Percentiles rank a stretch among this genome's conserved stretches.
phyloP scores from a whole-genome alignment of 2,888 invertebrate species.

The Alloplasta piceator region DNA sequence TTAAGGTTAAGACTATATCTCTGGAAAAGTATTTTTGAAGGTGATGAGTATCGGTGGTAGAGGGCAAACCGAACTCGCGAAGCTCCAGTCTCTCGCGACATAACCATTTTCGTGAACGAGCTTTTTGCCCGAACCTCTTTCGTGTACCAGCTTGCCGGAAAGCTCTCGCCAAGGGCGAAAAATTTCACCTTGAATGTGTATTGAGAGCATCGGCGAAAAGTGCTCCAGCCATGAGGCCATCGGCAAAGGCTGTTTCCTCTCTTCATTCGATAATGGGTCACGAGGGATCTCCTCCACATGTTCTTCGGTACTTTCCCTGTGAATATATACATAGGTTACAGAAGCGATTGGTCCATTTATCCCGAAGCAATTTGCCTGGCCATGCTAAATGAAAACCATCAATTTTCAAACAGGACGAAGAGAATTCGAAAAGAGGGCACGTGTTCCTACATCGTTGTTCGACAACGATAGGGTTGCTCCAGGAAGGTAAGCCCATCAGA shows the following conservation, averaged over 20 bases:
- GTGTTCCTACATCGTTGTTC: no score
- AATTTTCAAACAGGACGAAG: conserved; percentile 40
- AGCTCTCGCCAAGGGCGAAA: background rate
- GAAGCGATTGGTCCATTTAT: conserved; percentile 57
- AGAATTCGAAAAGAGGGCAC: background rate
- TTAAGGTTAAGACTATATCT: background rate
- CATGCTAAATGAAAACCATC: conserved; percentile 49
- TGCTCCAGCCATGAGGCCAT: conserved; percentile 29
- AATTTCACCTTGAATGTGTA: background rate
- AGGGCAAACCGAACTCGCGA: background rate
- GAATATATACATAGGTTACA: background rate
- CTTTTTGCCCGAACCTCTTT: conserved; percentile 39
- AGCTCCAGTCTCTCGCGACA: conserved; percentile 34
- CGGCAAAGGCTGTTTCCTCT: conserved; percentile 45
- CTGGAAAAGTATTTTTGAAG: conserved; percentile 28
- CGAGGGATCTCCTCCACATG: conserved; percentile 17
- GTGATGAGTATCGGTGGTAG: background rate
- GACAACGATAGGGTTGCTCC: no score
- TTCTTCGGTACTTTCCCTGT: conserved; percentile 20
- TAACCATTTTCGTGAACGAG: conserved; percentile 58
- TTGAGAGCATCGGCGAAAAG: conserved; percentile 37
- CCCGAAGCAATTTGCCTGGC: conserved; percentile 52
- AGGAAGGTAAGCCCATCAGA: no score
- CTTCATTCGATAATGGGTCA: conserved; percentile 47
- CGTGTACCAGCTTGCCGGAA: conserved; percentile 38